A percentile compares a stretch with the other conserved stretches of the same genome.
phyloP scores from a whole-genome alignment of 2,888 invertebrate species.

The Xestia rhomboidea region DNA sequence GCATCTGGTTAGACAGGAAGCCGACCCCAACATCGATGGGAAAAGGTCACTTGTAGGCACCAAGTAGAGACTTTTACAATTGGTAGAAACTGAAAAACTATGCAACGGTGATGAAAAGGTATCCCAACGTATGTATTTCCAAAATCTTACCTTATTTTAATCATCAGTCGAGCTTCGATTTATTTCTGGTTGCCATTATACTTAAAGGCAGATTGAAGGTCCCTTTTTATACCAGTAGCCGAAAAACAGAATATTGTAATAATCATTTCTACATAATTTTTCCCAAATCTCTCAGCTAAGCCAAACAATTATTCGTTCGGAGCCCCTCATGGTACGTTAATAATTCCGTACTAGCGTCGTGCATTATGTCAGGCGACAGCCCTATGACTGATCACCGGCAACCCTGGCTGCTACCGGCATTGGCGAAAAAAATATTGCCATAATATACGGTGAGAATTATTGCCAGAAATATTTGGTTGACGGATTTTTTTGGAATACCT shows the following conservation, averaged over 20 bases:
- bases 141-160: background rate
- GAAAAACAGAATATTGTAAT: slow-evolving; percentile 21
- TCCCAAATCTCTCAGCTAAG: slow-evolving; percentile 54
- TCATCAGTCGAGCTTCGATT: too few species aligned
- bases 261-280: slow-evolving; percentile 39
- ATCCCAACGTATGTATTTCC: too few species aligned
- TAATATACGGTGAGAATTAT: slow-evolving; percentile 48
- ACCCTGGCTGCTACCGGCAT: slow-evolving; percentile 61
- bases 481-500: slow-evolving; percentile 32
- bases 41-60: background rate
- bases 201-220: too few species aligned
- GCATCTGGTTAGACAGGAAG: background rate
- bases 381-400: slow-evolving; percentile 79
- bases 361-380: slow-evolving; percentile 81
- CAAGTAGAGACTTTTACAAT: background rate
- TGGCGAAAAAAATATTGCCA: slow-evolving; percentile 56
- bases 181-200: background rate
- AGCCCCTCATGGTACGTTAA: slow-evolving; percentile 73
- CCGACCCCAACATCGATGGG: background rate
- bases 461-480: slow-evolving; percentile 41
- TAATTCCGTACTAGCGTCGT: slow-evolving; percentile 79
- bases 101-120: background rate
- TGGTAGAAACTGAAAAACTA: too few species aligned
- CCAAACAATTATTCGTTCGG: slow-evolving; percentile 64
- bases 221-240: background rate